Evolutionary conservation across 2,113 vertebrate genomes (phyloP), one percentile per base, ranked within the genome.

Genomic region (Eulemur macaco): DNA sequence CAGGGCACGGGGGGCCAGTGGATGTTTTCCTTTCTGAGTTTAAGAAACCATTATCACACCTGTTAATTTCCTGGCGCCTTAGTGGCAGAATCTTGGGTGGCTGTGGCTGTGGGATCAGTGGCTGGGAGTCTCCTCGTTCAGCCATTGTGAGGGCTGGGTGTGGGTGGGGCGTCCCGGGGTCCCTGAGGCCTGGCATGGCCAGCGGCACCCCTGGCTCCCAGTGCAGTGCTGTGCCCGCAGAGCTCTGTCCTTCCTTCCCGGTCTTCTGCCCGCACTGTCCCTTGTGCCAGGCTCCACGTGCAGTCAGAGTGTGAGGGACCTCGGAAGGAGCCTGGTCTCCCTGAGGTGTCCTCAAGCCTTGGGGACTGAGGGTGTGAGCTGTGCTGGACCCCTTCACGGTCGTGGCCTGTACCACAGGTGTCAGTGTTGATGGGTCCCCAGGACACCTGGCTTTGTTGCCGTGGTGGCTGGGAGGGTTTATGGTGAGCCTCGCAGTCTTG

Each of bases 261-360:
- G 9, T 12, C 12, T 58, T 14, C 23, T 42, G 52, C 42, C 71
- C 15, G 21, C 27, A 15, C 21, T 4, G 0, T 39, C 39, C 54
- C 29, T 10, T 1, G 17, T 31, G 21, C 52, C 29, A 17, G 11
- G 31, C 25, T 37, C 1, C 0, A 23, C 14, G 8, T 29, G 11
- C 7, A 3, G 11, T 39, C 47, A 47, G 29, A 52, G 50, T 29
- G 13, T 6, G 42, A 29, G n/a, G 37, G 37, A 18, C n/a, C 1
- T 1, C 21, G 5, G 23, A 45, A 34, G 47, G 42, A 52, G 11
- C 37, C 12, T 13, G 8, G 12, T 56, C 18, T 77, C 23, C 37
- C 7, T 1, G 17, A 39, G 69, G 29, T 76, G 74, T 31, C 15
- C 76, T 54, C 2, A 31, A 17, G 18, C 6, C 13, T 31, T 56